Conservation (phyloP, 2,113 vertebrate genomes). For the Steatornis caripensis region DNA sequence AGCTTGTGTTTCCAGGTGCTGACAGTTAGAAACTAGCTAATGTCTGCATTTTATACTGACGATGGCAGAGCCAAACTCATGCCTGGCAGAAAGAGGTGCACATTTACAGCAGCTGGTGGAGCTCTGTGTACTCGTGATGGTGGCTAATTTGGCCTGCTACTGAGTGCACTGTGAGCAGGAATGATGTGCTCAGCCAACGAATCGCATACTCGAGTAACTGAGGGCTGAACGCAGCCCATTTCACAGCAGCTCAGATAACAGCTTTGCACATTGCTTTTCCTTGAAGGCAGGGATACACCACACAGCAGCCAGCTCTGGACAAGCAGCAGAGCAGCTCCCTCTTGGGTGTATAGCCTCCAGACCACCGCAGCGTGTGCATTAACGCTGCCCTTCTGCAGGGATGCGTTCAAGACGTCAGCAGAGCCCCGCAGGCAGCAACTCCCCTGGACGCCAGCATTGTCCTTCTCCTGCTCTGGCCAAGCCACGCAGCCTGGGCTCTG, state of each 20-base stretch:
- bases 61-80: not conserved
- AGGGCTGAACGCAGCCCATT: not conserved
- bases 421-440: not conserved
- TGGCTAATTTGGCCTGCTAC: not conserved
- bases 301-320: not conserved
- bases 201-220: not conserved
- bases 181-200: not conserved
- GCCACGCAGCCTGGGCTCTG: not conserved
- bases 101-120: slow-evolving; percentile 17
- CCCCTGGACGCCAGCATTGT: not conserved
- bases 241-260: not conserved
- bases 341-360: not conserved
- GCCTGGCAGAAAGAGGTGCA: slow-evolving; percentile 4
- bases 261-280: not conserved
- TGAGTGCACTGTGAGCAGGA: not conserved
- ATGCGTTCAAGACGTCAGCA: not conserved
- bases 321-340: not conserved
- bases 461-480: not conserved
- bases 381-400: not conserved
- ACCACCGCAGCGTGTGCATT: not conserved
- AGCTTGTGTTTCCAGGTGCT: not conserved
- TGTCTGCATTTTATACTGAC: not conserved
- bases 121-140: not conserved
- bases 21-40: not conserved
- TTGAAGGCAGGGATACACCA: not conserved